Evolutionary conservation across 2,113 vertebrate species (phyloP).

Genomic region (Barbus barbus): DNA sequence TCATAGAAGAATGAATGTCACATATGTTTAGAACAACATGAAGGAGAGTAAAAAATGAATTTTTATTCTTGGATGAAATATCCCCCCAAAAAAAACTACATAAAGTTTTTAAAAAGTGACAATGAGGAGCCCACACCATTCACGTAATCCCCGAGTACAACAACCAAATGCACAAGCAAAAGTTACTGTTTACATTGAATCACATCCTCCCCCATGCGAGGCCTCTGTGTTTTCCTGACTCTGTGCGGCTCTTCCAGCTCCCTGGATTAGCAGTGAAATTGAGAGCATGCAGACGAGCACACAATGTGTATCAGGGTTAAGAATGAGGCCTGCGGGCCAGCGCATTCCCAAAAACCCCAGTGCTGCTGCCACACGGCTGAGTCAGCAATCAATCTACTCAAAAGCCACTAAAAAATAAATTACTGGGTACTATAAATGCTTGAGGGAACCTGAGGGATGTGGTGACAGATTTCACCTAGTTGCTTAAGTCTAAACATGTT

Average conservation of each 20-base stretch:
- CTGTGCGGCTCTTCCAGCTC: slow-evolving; percentile 66
- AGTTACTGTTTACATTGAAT: slow-evolving; percentile 68
- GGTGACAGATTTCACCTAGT: neutral
- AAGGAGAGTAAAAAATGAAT: no score
- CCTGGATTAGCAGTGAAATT: slow-evolving; percentile 73
- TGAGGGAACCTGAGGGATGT: slow-evolving; percentile 2
- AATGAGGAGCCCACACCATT: neutral
- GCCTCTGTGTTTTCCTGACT: slow-evolving; percentile 45
- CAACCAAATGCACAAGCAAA: slow-evolving; percentile 33
- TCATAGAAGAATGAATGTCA: neutral
- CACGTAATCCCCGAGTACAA: slow-evolving; percentile 27
- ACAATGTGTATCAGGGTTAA: slow-evolving; percentile 67
- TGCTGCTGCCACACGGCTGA: slow-evolving; percentile 51
- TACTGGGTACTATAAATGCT: slow-evolving; percentile 8
- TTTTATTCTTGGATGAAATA: no score
- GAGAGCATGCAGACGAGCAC: slow-evolving; percentile 59
- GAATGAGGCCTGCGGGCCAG: slow-evolving; percentile 62
- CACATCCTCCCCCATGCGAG: slow-evolving; percentile 48
- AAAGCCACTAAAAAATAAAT: slow-evolving; percentile 31
- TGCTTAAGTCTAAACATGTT: slow-evolving; percentile 20
- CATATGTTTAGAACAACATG: neutral
- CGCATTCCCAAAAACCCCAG: slow-evolving; percentile 59
- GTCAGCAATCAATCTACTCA: slow-evolving; percentile 65
- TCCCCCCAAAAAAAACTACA: no score
- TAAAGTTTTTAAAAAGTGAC: neutral